phyloP scores from a whole-genome alignment of 2,113 vertebrate genomes.

The Antigone vipio region DNA sequence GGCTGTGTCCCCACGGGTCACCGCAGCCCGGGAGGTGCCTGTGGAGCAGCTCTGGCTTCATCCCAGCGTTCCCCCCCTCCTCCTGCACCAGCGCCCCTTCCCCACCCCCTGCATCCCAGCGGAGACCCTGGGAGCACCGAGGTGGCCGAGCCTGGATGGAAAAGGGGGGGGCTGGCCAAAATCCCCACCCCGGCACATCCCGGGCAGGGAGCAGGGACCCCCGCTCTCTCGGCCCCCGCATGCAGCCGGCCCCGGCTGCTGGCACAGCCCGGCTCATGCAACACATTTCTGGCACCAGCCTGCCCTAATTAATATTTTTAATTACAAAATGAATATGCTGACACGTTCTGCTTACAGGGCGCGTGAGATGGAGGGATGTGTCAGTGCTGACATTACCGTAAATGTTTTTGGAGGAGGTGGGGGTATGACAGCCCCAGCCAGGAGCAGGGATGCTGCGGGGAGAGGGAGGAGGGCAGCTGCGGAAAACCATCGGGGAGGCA shows the following conservation, averaged over 20 bases:
- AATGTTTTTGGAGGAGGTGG: background rate
- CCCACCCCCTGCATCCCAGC: background rate
- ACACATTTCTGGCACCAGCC: background rate
- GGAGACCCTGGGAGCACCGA: too few species aligned
- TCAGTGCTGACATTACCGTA: background rate
- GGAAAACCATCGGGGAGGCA: background rate
- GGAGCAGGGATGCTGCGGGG: background rate
- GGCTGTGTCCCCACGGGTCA: background rate
- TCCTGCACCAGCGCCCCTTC: background rate
- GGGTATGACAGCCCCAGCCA: background rate
- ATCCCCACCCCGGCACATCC: too few species aligned
- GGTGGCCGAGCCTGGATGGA: background rate
- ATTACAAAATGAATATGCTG: background rate
- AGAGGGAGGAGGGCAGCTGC: background rate
- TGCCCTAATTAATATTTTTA: background rate
- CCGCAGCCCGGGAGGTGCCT: background rate
- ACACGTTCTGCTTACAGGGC: background rate
- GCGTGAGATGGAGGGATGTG: background rate
- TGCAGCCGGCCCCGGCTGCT: accelerated
- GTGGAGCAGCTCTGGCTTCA: background rate
- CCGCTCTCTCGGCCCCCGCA: accelerated
- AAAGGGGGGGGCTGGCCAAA: too few species aligned
- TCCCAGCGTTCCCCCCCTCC: background rate
- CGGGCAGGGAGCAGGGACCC: background rate
- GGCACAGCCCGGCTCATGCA: background rate